Base-by-base conservation (phyloP, 2,113 vertebrate species). In the Diadophis punctatus region DNA sequence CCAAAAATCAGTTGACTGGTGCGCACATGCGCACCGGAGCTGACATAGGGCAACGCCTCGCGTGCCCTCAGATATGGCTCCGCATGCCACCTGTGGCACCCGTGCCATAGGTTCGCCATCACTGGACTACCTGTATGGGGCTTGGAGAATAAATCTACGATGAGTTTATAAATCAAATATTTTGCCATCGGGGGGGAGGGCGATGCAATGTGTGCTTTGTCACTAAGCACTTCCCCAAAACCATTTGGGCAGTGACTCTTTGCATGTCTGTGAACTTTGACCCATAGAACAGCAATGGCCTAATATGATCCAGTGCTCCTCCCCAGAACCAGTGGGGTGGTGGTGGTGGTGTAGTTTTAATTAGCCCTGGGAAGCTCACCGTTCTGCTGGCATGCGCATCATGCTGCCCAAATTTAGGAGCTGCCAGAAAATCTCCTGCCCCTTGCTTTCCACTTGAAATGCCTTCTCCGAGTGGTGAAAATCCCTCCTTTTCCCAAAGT, bases 401-500 rank as follows among this genome's bases (percentile, higher is more conserved):
- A 4, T 39, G 3, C 30, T 88, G 20, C 20, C 52, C 87, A 56
- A 53, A n/a, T 87, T 27, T 51, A 87, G 27, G 48, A 52, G 49
- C 86, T 52, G 49, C 48, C 86, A 87, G 25, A 48, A 51, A 20
- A 1, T n/a, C 16, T 25, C 34, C 43, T 25, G 43, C 22, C 46
- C 56, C 9, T 90, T 94, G 94, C 96, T 96, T 96, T 96, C 97
- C 4, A 84, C 97, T 97, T 98, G 96, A 97, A 97, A 97, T 60
- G 96, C 97, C 96, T 96, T 96, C 97, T 97, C 97, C 96, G 93
- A 94, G 91, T 91, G 97, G 96, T 95, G 97, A 95, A 97, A 97
- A 97, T 97, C 96, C 97, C 97, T 97, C 97, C 97, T 97, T 97
- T 97, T 97, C 96, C 97, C 97, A 97, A 97, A 93, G 92, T 96